Base-by-base conservation (phyloP, 2,797 vertebrate genomes). In the Picus viridis region DNA sequence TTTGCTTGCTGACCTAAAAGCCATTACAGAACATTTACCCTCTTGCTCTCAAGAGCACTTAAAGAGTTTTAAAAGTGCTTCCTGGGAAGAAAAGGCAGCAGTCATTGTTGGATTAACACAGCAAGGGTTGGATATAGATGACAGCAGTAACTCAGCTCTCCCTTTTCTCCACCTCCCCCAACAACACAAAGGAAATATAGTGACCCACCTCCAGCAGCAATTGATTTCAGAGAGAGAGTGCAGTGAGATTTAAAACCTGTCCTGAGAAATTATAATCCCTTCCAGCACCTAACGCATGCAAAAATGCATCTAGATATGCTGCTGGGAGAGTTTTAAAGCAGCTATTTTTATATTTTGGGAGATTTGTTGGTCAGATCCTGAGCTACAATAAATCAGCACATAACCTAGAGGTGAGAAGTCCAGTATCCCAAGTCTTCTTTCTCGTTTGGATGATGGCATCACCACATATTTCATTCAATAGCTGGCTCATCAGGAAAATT, bases 11-110 rank as follows among this genome's bases (percentile, higher is more conserved):
- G 89, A 62, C 84, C 69, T 81, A 74, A 83, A 80, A 93, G 63
- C 79, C 65, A 81, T 85, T 92, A 89, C 23, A 81, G 82, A 92
- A 58, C 77, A 92, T 81, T 95, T 95, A 96, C 75, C 68, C 72
- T 92, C 72, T 77, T 96, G 86, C 80, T 95, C 77, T 92, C 82
- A 70, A 34, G 18, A 83, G 54, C 70, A 91, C 67, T 95, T 95
- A 90, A 91, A 94, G 76, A 88, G 53, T 74, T 87, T 51, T 26
- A 94, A 87, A 94, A 85, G 43, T 64, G 74, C 71, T 94, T 95
- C 86, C 86, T 92, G 72, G 43, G 54, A 91, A 91, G 82, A 93
- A 91, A 90, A 97, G 89, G 58, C 64, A 92, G 65, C 57, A 87
- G 89, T 74, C 59, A 79, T 61, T 57, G 30, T 62, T 86, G 77